A percentile compares a stretch with the other conserved stretches of the same genome.
Evolutionary conservation across 2,797 vertebrate species (phyloP).

Genomic region (Dallia pectoralis): DNA sequence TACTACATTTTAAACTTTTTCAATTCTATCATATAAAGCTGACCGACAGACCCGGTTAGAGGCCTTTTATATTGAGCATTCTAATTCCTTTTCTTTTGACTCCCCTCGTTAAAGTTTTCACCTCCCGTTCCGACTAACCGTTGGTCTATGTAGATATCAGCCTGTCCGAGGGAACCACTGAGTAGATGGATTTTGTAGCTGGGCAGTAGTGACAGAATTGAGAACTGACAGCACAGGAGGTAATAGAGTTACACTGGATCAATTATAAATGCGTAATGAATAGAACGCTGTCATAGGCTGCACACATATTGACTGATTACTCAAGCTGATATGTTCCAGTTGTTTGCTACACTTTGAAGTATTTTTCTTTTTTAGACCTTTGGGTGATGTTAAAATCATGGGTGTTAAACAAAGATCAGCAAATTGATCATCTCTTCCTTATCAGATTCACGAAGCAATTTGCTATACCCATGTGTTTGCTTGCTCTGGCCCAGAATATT

Average conservation of each 20-base stretch:
- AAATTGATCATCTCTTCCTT: too few relatives aligned
- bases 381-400: too few relatives aligned
- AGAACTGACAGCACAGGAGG: conserved; percentile 24
- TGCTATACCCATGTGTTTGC: too few relatives aligned
- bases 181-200: not conserved
- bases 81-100: conserved; percentile 12
- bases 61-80: conserved; percentile 22
- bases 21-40: conserved; percentile 21
- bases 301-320: conserved; percentile 4
- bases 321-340: too few relatives aligned
- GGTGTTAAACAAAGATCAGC: too few relatives aligned
- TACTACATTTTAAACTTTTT: not conserved
- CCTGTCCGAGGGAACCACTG: conserved; percentile 14
- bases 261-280: conserved; percentile 40
- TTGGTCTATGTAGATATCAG: conserved; percentile 40
- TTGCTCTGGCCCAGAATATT: too few relatives aligned
- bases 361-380: too few relatives aligned
- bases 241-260: conserved; percentile 35
- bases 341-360: too few relatives aligned
- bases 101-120: conserved; percentile 33
- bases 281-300: conserved; percentile 33
- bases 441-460: too few relatives aligned
- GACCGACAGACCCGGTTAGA: conserved; percentile 9
- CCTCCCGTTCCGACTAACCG: conserved; percentile 47
- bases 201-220: conserved; percentile 24